Base-by-base conservation (phyloP, 2,888 invertebrate genomes). In the Orthonevra nobilis region DNA sequence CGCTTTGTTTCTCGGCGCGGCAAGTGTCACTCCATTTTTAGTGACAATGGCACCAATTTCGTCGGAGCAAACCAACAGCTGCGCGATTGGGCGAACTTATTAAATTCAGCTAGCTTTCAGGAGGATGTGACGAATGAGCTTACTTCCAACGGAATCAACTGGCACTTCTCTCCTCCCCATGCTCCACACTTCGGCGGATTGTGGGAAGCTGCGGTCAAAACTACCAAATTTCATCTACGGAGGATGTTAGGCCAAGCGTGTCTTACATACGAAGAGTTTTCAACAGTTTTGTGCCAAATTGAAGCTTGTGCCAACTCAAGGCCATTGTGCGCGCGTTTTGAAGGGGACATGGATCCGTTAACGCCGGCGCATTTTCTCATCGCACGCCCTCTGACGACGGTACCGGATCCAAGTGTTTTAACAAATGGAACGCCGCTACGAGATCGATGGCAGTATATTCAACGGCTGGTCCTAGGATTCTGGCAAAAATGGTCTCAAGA, bases 201-300 rank as follows among this genome's bases (percentile, higher is more conserved):
- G 2, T 87, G 86, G 84, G 86, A 87, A 64, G 83, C 85, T 1
- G 84, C 83, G 2, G 85, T 87, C 0, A 85, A 86, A 44, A 83
- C 83, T 0, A 73, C 83, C 0, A 88, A 87, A 73, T 82, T 74
- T 63, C 86, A 86, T 64, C 46, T 87, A 0, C 81, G 81, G 12
- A 64, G 84, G 14, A 77, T 84, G 1, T 44, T 86, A 2, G 84
- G 84, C 0, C 74, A 82, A 1, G 17, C 77, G 7, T 81, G 46
- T 2, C 36, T 84, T 1, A 86, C 84, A 0, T 85, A 75, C 42
- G 85, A 87, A 58, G 85, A 88, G 46, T 63, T 86, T 7, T 54
- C 75, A 9, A 87, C 85, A 1, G 9, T 85, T 2, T 12, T 85
- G 10, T 82, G 81, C 17, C 85, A 85, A 81, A 83, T 86, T 20